phyloP scores from a whole-genome alignment of 2,113 vertebrate species.

The Alethe diademata region DNA sequence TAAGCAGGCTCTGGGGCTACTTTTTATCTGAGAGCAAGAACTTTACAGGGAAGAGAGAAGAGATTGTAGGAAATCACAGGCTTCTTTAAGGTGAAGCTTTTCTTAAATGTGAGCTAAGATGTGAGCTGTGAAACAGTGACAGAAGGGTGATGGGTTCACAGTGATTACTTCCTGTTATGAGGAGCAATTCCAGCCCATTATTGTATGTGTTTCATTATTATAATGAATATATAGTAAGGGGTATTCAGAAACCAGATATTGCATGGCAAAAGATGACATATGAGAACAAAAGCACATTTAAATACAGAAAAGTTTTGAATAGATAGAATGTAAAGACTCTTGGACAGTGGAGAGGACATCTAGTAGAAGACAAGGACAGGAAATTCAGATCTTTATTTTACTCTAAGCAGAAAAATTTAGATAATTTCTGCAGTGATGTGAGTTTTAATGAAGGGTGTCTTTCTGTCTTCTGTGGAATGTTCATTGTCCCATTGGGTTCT shows the following conservation, averaged over 20 bases:
- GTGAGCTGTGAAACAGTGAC: background rate
- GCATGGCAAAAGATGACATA: background rate
- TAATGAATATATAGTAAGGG: background rate
- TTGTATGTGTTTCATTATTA: background rate
- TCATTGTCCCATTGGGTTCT: background rate
- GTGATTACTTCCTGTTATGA: accelerated
- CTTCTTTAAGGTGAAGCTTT: background rate
- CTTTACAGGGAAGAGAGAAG: background rate
- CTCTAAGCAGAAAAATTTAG: background rate
- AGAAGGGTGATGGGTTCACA: background rate
- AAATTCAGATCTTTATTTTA: background rate
- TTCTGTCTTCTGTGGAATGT: background rate
- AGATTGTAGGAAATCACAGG: background rate
- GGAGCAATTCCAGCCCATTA: background rate
- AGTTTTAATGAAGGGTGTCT: background rate
- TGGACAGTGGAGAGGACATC: background rate
- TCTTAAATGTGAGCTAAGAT: background rate
- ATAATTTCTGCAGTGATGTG: background rate
- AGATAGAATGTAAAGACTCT: background rate
- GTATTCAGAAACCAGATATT: background rate
- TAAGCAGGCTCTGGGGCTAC: background rate
- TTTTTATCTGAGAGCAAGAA: background rate
- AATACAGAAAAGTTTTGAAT: background rate
- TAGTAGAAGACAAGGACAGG: background rate
- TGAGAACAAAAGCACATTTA: background rate